These are phyloP conservation scores for Lycocerus yunnanus DNA, from an alignment of 2,888 invertebrate species.

Conservation along the genomic window DNA sequence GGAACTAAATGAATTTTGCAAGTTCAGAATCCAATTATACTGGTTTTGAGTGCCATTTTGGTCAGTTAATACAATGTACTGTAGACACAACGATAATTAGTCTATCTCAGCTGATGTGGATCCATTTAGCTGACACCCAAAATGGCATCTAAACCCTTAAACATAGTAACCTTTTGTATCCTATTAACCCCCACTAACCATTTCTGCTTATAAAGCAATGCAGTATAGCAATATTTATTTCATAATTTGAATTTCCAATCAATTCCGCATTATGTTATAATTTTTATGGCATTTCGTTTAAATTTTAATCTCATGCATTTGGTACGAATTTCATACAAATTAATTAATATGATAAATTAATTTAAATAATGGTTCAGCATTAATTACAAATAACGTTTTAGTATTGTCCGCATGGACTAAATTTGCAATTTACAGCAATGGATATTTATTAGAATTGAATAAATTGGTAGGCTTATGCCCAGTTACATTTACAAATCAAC, in stretches of 20 bases:
- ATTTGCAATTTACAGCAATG: conserved; percentile 10
- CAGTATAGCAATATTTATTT: conserved; percentile 12
- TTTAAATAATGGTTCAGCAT: conserved; percentile 6
- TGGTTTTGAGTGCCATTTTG: conserved; percentile 36
- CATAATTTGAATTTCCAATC: conserved; percentile 12
- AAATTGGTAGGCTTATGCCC: background rate
- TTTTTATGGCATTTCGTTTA: conserved; percentile 6
- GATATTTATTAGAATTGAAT: conserved; percentile 7
- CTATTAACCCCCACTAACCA: conserved; percentile 25
- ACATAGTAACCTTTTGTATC: conserved; percentile 20
- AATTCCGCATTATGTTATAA: conserved; percentile 5
- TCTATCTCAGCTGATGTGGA: conserved; percentile 25
- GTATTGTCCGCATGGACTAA: background rate
- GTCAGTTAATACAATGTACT: conserved; percentile 39
- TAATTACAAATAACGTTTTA: conserved; percentile 16
- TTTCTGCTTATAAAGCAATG: conserved; percentile 10
- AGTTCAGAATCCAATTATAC: conserved; percentile 38
- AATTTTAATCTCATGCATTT: conserved; percentile 5
- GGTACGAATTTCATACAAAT: background rate
- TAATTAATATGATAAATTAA: conserved; percentile 19
- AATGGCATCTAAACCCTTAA: conserved; percentile 24
- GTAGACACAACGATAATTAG: conserved; percentile 36
- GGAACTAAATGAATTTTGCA: conserved; percentile 38
- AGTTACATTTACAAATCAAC: conserved; percentile 3
- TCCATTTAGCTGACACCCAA: conserved; percentile 26